Conservation (phyloP, 2,888 invertebrate species). For the Elmis aenea region DNA sequence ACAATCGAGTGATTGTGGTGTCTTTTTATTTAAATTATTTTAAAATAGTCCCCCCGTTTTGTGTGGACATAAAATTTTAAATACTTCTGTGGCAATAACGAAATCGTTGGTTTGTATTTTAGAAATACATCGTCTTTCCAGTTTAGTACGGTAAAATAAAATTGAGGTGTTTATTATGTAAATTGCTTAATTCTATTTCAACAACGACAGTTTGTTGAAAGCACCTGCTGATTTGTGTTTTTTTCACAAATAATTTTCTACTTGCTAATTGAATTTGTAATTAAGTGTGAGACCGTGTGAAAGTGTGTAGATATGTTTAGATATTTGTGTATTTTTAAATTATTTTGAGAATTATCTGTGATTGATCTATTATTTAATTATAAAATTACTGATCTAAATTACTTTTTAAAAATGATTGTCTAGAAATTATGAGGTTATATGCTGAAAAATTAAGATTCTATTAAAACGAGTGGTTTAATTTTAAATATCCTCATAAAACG, state of each 20-base stretch:
- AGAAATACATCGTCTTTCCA: slow-evolving; percentile 31
- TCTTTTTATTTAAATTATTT: no score
- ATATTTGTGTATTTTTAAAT: slow-evolving; percentile 36
- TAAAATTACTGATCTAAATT: slow-evolving; percentile 31
- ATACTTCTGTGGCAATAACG: not conserved
- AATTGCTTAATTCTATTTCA: slow-evolving; percentile 5
- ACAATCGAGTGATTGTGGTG: no score
- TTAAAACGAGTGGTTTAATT: no score
- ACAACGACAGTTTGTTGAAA: slow-evolving; percentile 4
- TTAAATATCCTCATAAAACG: no score
- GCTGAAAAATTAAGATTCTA: no score
- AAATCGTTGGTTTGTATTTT: slow-evolving; percentile 18
- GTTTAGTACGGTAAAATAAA: slow-evolving; percentile 14
- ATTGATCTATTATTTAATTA: slow-evolving; percentile 46
- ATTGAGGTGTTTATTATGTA: slow-evolving; percentile 2
- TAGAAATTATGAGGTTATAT: no score
- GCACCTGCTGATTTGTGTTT: slow-evolving; percentile 7
- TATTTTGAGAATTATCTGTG: slow-evolving; percentile 50
- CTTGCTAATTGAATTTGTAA: slow-evolving; percentile 16
- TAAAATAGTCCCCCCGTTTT: no score
- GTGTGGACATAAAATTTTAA: not conserved
- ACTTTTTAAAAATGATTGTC: no score
- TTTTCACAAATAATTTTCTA: slow-evolving; percentile 11
- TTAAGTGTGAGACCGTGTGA: slow-evolving; percentile 21
- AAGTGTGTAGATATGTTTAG: slow-evolving; percentile 23